phyloP scores from a whole-genome alignment of 2,113 vertebrate species.

The Regulus satrapa region DNA sequence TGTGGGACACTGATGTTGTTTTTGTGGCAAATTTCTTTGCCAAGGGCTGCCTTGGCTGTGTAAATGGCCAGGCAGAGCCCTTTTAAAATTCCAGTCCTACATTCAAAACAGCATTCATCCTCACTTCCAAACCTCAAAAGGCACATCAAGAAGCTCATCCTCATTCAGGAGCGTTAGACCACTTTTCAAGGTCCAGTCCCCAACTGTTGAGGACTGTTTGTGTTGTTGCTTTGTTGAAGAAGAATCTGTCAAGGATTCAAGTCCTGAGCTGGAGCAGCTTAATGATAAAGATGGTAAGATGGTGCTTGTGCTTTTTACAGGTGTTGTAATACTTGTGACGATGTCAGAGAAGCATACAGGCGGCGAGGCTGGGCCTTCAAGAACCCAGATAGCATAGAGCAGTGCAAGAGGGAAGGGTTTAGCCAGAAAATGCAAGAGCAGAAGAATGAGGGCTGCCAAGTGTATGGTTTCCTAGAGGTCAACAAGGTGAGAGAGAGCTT shows the following conservation, averaged over 20 bases:
- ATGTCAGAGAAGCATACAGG: slow-evolving; percentile 95
- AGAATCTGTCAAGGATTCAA: background rate
- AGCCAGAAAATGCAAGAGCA: slow-evolving; percentile 98
- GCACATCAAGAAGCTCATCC: background rate
- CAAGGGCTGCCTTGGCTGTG: background rate
- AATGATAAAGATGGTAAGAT: background rate
- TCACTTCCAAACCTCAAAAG: background rate
- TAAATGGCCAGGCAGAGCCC: background rate
- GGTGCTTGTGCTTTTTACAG: slow-evolving; percentile 62
- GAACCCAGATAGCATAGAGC: slow-evolving; percentile 93
- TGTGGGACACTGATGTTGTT: background rate
- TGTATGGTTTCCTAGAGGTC: slow-evolving; percentile 95
- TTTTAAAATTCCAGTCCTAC: background rate
- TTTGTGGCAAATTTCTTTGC: background rate
- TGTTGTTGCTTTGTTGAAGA: background rate
- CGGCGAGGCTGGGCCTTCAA: slow-evolving; percentile 97
- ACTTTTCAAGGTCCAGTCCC: background rate
- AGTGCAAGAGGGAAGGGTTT: slow-evolving; percentile 96
- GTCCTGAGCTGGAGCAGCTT: background rate
- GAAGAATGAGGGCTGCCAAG: slow-evolving; percentile 96
- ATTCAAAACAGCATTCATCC: background rate
- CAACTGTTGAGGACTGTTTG: too few species aligned
- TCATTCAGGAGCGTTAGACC: background rate
- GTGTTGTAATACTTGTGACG: slow-evolving; percentile 95
- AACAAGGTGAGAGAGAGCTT: slow-evolving; percentile 83